These are phyloP conservation scores for Rhinichthys osculus DNA, from an alignment of 2,797 vertebrate species.

Conservation along the genomic window DNA sequence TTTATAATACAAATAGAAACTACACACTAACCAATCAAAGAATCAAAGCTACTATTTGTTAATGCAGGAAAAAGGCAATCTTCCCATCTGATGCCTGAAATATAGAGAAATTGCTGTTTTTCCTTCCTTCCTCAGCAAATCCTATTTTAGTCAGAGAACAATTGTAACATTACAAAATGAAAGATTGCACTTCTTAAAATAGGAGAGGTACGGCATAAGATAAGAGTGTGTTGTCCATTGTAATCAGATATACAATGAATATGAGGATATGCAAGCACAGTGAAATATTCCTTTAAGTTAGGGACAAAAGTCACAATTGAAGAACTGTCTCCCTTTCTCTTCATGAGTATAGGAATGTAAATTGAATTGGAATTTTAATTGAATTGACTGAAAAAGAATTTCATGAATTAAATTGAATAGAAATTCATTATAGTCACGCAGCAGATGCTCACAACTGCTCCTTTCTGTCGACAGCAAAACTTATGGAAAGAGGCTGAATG, in stretches of 20 bases:
- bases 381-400: neutral
- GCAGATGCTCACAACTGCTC: slow-evolving; percentile 3
- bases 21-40: neutral
- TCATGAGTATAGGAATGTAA: neutral
- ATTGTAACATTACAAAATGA: neutral
- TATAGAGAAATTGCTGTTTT: neutral
- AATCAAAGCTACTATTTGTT: neutral
- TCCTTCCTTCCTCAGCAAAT: neutral
- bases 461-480: neutral
- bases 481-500: neutral
- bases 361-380: neutral
- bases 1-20: neutral
- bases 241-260: neutral
- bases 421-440: neutral
- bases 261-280: neutral
- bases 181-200: slow-evolving; percentile 27
- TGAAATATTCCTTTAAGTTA: neutral
- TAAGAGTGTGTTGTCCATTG: neutral
- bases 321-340: neutral
- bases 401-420: neutral
- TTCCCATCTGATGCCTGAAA: neutral
- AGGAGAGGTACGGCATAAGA: neutral
- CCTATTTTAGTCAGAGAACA: neutral
- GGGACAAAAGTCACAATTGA: neutral
- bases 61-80: neutral